Conservation (phyloP, 2,888 invertebrate genomes). For the Druceiella hillmani region DNA sequence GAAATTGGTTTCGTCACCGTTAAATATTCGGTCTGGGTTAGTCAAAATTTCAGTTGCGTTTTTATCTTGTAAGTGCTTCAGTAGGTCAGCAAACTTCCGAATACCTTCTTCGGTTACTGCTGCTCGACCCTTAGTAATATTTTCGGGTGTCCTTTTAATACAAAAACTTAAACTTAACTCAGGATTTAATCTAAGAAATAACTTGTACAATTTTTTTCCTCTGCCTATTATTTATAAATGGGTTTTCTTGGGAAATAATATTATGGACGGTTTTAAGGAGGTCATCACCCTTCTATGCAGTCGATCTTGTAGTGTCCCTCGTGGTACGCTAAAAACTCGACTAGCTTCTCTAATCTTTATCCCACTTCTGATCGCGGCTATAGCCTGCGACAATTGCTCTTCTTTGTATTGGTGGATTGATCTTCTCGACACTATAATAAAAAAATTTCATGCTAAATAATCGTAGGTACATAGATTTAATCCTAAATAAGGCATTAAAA, state of each 20-base stretch:
- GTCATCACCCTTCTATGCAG: too few relatives aligned
- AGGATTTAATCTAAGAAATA: conserved; percentile 4
- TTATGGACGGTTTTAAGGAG: too few relatives aligned
- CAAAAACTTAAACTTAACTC: too few relatives aligned
- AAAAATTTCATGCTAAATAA: too few relatives aligned
- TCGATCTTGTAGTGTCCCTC: too few relatives aligned
- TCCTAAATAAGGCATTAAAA: too few relatives aligned
- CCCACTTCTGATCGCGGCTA: conserved; percentile 14
- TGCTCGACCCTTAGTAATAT: conserved; percentile 2
- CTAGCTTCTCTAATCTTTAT: conserved; percentile 16
- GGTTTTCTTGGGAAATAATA: conserved; percentile 4
- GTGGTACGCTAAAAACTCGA: conserved; percentile 8
- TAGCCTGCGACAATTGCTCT: conserved; percentile 12
- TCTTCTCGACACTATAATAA: conserved; percentile 8
- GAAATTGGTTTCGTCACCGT: conserved; percentile 23
- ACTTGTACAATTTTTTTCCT: conserved; percentile 3
- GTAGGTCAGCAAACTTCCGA: conserved; percentile 4
- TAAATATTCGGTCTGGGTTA: conserved; percentile 19
- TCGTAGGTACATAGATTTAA: too few relatives aligned
- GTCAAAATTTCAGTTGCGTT: conserved; percentile 2
- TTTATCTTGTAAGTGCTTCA: conserved; percentile 3
- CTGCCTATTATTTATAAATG: conserved; percentile 5
- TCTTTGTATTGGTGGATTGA: conserved; percentile 11
- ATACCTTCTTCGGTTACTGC: conserved; percentile 5
- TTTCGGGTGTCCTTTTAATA: conserved; percentile 4